Evolutionary conservation across 2,113 vertebrate genomes (phyloP), one percentile per base, ranked within the genome.

Genomic region (Scophthalmus maximus): DNA sequence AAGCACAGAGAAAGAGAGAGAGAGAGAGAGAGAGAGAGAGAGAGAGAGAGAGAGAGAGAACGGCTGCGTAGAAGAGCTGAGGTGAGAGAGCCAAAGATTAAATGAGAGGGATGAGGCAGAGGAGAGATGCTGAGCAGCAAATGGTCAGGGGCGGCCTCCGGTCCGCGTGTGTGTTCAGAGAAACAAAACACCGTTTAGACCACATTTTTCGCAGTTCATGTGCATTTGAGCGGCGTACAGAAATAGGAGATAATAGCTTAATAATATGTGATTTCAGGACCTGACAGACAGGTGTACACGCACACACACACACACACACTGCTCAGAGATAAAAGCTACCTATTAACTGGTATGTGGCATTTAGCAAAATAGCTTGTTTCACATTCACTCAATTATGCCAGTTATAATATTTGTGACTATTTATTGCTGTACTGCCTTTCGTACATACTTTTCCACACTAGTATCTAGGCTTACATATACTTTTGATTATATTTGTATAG

Each of bases 111-210:
- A 78, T 66, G 88, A 87, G 73, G 65, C 23, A 55, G 61, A 71
- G 82, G 73, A 82, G 78, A 77, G 79, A 70, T 59, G 76, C 80
- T 65, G 74, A 76, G 86, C 67, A 56, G 71, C 20, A 0, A 89
- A 92, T 88, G 90, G 88, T 90, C 89, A 89, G 69, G 46, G 51
- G 59, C 36, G 66, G 71, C 81, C 74, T 73, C 53, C 65, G 82
- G 73, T 56, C 53, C 32, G 6, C 63, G 70, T 30, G 79, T 87
- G 74, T 71, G 66, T 76, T 75, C 64, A 55, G 8, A 75, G 29
- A 74, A 55, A 71, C 80, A 77, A 69, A 76, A 78, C 71, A 83
- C 34, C 72, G 67, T 84, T 88, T 76, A 80, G 60, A 81, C 73
- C 30, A n/a, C n/a, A 57, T 68, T 73, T 69, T 68, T 25, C 66